Percentiles rank a stretch among this genome's conserved stretches.
These are phyloP conservation scores for Punctoribates punctum DNA, from an alignment of 2,888 invertebrate genomes.

Conservation along the genomic window DNA sequence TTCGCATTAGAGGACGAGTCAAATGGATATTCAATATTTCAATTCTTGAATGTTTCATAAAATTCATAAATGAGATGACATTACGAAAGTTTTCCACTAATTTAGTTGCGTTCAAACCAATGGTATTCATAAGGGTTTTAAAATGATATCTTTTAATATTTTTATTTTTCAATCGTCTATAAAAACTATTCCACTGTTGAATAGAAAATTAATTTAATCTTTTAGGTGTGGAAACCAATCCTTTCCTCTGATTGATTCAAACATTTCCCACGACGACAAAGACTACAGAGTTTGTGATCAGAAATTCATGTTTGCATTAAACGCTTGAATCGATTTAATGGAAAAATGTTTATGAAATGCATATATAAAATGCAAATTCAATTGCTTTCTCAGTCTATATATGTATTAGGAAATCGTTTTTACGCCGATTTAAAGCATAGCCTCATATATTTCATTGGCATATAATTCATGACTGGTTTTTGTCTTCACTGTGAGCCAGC, in stretches of 20 bases:
- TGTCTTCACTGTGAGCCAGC: conserved; percentile 17
- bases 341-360: conserved; percentile 6
- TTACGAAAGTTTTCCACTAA: too few species aligned
- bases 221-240: conserved; percentile 18
- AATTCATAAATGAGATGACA: too few species aligned
- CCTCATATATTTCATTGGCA: conserved; percentile 26
- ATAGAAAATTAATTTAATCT: too few species aligned
- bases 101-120: too few species aligned
- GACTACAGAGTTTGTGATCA: not conserved
- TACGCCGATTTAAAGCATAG: conserved; percentile 8
- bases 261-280: conserved; percentile 7
- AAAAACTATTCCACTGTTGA: too few species aligned
- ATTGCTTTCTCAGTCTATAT: not conserved
- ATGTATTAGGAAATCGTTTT: not conserved
- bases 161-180: too few species aligned
- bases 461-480: conserved; percentile 22
- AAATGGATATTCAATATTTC: too few species aligned
- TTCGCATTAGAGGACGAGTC: too few species aligned
- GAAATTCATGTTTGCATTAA: conserved; percentile 5
- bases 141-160: too few species aligned
- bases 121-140: too few species aligned
- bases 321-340: not conserved
- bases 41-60: too few species aligned
- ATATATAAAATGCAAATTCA: conserved; percentile 27
- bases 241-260: conserved; percentile 2